Base-by-base conservation (phyloP, 2,797 vertebrate genomes). In the Cichlasoma orientale region DNA sequence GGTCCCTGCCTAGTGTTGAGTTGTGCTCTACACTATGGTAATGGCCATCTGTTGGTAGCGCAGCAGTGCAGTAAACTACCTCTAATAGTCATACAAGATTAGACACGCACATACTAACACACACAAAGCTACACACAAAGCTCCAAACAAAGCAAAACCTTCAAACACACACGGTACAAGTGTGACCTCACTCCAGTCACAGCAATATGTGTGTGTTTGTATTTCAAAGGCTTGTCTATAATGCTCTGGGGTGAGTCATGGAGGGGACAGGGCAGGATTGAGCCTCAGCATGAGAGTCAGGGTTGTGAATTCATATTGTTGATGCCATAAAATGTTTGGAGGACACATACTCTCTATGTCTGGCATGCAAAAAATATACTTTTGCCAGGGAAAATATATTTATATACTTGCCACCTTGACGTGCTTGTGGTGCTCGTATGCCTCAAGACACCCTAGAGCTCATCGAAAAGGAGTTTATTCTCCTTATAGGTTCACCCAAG, bases 11-110 rank as follows among this genome's bases (percentile, higher is more conserved):
- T 82, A 50, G 86, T 77, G 79, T 88, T 71, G 83, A 81, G 70
- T 71, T 75, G 53, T 73, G 87, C 57, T 36, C 36, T 83, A 89
- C 88, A 90, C 80, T 89, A 94, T 93, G 90, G 61, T 93, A 93
- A 94, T 93, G 82, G 78, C 92, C 93, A 94, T 94, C 94, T 93
- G 94, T 87, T 92, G 86, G 86, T 85, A 52, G 92, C 80, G 90
- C 92, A 94, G 88, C 88, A 86, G 91, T 88, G 93, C 91, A 80
- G 90, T 91, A 94, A 94, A 94, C 82, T 91, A 93, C 82, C 80
- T 90, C 90, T 92, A 89, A 92, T 92, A 87, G 84, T 86, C 78
- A 80, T 73, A 92, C 92, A 91, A 89, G 87, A 79, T 50, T 50
- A 29, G 41, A 47, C 80, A 56, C 63, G 71, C 79, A 72, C 53